Base-by-base conservation (phyloP, 1,140 invertebrate genomes). In the Achroia grisella region DNA sequence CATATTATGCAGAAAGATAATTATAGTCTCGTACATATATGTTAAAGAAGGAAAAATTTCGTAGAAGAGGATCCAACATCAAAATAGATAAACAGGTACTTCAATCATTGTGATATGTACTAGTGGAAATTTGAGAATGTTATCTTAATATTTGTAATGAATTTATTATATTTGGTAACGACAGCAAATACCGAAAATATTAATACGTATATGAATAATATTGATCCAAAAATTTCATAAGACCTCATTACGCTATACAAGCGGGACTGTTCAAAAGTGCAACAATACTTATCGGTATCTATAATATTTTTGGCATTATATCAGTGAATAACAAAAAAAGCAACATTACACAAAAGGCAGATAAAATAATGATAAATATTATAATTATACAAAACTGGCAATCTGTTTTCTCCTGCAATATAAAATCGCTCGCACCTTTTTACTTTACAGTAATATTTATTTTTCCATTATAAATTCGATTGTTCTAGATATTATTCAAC, bases 151-250 rank as follows among this genome's bases (percentile, higher is more conserved):
- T 23, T 43, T 31, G 8, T 23, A 6, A 6, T 6, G 6, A 23
- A 23, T 23, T 23, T 6, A 23, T 23, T 23, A 23, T 23, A 33
- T 15, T 28, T 46, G 39, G 27, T 15, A 39, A 46, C 35, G 39
- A 46, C 36, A 39, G 36, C 15, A 39, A 27, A 23, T 10, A 10
- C 10, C 10, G 35, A 23, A 23, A 17, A 39, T 27, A 39, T 14
- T 39, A 15, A 13, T 41, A 12, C 14, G 13, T 14, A 30, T 6
- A 30, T 6, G n/a, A 42, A 10, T 35, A 42, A 46, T 35, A 46
- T 46, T 39, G 11, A 27, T 40, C 34, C 44, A 43, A 47, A 53
- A 53, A 39, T 34, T 47, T 53, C 35, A 47, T 43, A 52, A 46
- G 43, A 45, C 5, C 14, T 35, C 33, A 35, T 10, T 35, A 35